Base-by-base conservation (phyloP, 2,113 vertebrate species). In the Paramormyrops kingsleyae region DNA sequence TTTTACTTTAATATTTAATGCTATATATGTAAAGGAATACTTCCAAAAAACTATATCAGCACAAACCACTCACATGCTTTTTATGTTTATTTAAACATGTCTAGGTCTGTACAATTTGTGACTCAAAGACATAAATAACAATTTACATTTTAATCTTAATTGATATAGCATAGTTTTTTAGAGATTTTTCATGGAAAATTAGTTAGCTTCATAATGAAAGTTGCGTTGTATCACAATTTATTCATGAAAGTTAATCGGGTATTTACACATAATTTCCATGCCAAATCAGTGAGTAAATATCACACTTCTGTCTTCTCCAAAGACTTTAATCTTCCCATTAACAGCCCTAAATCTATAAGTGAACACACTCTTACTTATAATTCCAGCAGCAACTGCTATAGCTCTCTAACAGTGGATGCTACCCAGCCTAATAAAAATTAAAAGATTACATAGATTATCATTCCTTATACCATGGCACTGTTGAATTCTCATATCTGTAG, bases 321-420 rank as follows among this genome's bases (percentile, higher is more conserved):
- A 83, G 74, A 83, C 46, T 80, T 66, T 87, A 91, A 89, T 91
- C 88, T 59, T 89, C 21, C 85, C 85, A 91, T 88, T 89, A 89
- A 87, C n/a, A 87, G 39, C 42, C 2, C 42, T 91, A 87, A 91
- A 87, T 62, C 88, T 19, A 80, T 87, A 91, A 80, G 50, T 39
- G 49, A 59, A 88, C 42, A 39, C 42, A 50, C 52, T 62, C 52
- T 90, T 88, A 88, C 87, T 74, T 53, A 88, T 88, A 90, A 90
- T 90, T 88, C 90, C 50, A 52, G 12, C 74, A 90, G 42, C 87
- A 88, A 87, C 87, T 88, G 90, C 47, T 50, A 42, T 15, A 47
- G 89, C 66, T 52, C 47, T 56, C 85, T 87, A 24, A 52, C 46
- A 87, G 85, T 19, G 85, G 46, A 85, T 85, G 77, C 39, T 12